Evolutionary conservation across 64 coral and sea anemone species (phyloP).

Genomic region (Dendrophyllia cribrosa): DNA sequence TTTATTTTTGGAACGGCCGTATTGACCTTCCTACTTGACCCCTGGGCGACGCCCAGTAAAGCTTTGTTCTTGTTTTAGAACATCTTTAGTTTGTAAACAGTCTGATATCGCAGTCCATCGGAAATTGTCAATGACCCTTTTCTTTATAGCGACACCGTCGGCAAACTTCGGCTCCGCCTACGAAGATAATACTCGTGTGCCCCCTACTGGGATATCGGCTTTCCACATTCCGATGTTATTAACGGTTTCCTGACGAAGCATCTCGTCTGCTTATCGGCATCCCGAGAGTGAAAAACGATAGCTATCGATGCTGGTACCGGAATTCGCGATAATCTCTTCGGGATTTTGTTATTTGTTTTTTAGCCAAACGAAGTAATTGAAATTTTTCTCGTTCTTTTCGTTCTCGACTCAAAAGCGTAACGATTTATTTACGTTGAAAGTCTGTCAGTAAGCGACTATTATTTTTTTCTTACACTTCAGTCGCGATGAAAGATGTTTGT

Average conservation of each 20-base stretch:
- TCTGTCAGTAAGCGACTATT: neutral
- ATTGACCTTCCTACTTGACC: slow-evolving; percentile 38
- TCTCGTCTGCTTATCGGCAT: slow-evolving; percentile 28
- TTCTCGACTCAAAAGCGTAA: neutral
- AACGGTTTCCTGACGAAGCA: slow-evolving; percentile 27
- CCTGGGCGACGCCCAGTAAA: slow-evolving; percentile 41
- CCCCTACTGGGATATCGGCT: slow-evolving; percentile 25
- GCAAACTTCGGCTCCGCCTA: slow-evolving; percentile 49
- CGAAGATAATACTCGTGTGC: slow-evolving; percentile 34
- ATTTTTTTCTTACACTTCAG: neutral
- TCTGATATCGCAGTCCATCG: slow-evolving; percentile 35
- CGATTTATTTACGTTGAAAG: neutral
- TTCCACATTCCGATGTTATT: slow-evolving; percentile 57
- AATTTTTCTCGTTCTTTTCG: slow-evolving; percentile 28
- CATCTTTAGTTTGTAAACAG: slow-evolving; percentile 23
- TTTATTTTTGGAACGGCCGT: slow-evolving; percentile 20
- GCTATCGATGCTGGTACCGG: neutral
- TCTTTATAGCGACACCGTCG: slow-evolving; percentile 9
- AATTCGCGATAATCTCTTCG: slow-evolving; percentile 24
- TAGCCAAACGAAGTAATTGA: neutral
- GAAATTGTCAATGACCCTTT: slow-evolving; percentile 45
- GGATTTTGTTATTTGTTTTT: neutral
- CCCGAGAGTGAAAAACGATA: slow-evolving; percentile 26
- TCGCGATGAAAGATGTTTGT: neutral
- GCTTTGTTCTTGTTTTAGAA: slow-evolving; percentile 24